Evolutionary conservation across 2,888 invertebrate species (phyloP).

Genomic region (Argyra leucocephala): DNA sequence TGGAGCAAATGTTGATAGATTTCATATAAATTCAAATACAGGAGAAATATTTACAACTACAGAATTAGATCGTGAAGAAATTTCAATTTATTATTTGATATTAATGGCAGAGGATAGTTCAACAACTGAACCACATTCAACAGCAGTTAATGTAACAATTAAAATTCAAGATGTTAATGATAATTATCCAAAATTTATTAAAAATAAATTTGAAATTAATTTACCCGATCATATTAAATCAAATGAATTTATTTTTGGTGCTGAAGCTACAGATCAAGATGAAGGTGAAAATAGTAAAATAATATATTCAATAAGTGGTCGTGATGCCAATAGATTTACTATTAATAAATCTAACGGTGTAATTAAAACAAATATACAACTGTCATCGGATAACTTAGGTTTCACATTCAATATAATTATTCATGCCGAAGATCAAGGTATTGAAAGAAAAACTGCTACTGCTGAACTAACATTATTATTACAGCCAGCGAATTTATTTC

Average conservation of each 20-base stretch:
- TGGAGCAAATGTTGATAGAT: slow-evolving; percentile 72
- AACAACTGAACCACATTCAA: slow-evolving; percentile 71
- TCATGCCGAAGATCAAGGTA: slow-evolving; percentile 72
- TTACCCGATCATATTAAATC: slow-evolving; percentile 70
- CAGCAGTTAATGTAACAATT: slow-evolving; percentile 75
- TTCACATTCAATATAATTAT: slow-evolving; percentile 62
- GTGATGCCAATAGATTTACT: slow-evolving; percentile 65
- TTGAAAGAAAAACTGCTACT: slow-evolving; percentile 56
- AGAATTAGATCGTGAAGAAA: slow-evolving; percentile 70
- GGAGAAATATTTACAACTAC: slow-evolving; percentile 68
- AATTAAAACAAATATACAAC: slow-evolving; percentile 64
- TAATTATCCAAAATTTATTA: slow-evolving; percentile 69
- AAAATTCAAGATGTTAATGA: slow-evolving; percentile 74
- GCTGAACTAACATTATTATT: slow-evolving; percentile 69
- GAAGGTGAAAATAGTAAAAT: slow-evolving; percentile 72
- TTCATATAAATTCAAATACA: slow-evolving; percentile 65
- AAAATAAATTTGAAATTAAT: slow-evolving; percentile 64
- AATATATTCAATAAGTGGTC: slow-evolving; percentile 65
- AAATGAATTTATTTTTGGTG: slow-evolving; percentile 84
- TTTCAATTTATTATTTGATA: slow-evolving; percentile 65
- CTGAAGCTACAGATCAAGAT: slow-evolving; percentile 76
- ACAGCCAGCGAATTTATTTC: slow-evolving; percentile 68
- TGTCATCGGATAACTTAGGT: slow-evolving; percentile 49
- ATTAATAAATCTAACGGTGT: slow-evolving; percentile 78
- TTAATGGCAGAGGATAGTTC: slow-evolving; percentile 84